A percentile compares a stretch with the other conserved stretches of the same genome.
phyloP scores from a whole-genome alignment of 2,888 invertebrate species.

The Ctena decussata region DNA sequence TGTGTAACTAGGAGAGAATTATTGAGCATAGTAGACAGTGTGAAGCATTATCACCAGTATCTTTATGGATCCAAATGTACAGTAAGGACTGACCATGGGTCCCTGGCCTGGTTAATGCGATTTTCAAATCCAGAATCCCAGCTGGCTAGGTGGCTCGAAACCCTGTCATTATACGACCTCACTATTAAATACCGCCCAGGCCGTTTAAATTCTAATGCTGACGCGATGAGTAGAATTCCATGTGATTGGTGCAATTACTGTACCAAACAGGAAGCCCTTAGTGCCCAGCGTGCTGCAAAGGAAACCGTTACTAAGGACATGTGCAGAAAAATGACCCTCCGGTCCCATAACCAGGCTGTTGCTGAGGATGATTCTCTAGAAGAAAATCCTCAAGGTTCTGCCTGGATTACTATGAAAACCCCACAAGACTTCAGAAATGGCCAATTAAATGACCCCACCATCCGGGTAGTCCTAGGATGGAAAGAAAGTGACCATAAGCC shows the following conservation, averaged over 20 bases:
- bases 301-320: background rate
- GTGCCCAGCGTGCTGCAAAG: background rate
- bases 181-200: conserved; percentile 4
- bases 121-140: conserved; percentile 50
- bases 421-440: background rate
- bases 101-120: conserved; percentile 39
- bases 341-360: background rate
- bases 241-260: background rate
- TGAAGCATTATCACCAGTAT: conserved; percentile 53
- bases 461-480: conserved; percentile 15
- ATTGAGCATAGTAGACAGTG: conserved; percentile 42
- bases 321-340: background rate
- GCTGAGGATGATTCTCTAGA: background rate
- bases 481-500: conserved; percentile 2
- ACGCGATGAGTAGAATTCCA: background rate
- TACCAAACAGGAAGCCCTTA: background rate
- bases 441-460: conserved; percentile 14
- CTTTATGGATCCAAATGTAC: conserved; percentile 42
- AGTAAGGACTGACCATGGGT: conserved; percentile 49
- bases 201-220: background rate
- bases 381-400: background rate
- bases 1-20: conserved; percentile 49
- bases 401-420: conserved; percentile 6
- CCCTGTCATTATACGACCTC: conserved; percentile 35
- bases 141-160: conserved; percentile 49